Evolutionary conservation across 1,140 invertebrate genomes (phyloP), one percentile per base, ranked within the genome.

Genomic region (Lordiphosa mommai): DNA sequence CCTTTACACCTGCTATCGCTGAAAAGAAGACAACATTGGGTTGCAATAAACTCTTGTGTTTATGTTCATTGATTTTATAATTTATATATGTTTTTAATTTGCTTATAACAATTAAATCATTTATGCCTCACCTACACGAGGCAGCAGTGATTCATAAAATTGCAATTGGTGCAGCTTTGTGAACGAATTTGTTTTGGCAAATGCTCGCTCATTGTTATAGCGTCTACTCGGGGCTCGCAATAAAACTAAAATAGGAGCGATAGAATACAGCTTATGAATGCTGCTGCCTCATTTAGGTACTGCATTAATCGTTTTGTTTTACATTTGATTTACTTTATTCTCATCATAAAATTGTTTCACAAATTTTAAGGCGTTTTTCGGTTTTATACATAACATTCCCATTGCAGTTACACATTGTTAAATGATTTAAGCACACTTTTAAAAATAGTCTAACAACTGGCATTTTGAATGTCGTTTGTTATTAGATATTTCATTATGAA

Each of bases 91-190:
- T 60, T 71, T 71, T 70, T 84, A 82, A 43, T 69, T 70, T 60
- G 72, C 67, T 76, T 77, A 82, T 68, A 72, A 77, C 71, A 84
- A 84, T 85, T 84, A 79, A 65, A 84, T 80, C 73, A 58, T 77
- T 77, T 77, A 27, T 27, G 23, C 23, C 23, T 6, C 23, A 7
- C 23, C 6, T 6, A 27, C 5, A 27, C 23, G 23, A 27, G 23
- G 23, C 23, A 34, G 30, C 47, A 34, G 5, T 6, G 4, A n/a
- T 34, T 17, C 10, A 12, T n/a, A n/a, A n/a, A n/a, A n/a, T n/a
- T n/a, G n/a, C n/a, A n/a, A n/a, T n/a, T n/a, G n/a, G n/a, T n/a
- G 14, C 29, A 46, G 4, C 13, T 7, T 7, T 5, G 7, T 30
- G 3, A 13, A 20, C 4, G n/a, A n/a, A n/a, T 9, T 46, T 46